phyloP scores from a whole-genome alignment of 2,113 vertebrate genomes.

The Heteronetta atricapilla region DNA sequence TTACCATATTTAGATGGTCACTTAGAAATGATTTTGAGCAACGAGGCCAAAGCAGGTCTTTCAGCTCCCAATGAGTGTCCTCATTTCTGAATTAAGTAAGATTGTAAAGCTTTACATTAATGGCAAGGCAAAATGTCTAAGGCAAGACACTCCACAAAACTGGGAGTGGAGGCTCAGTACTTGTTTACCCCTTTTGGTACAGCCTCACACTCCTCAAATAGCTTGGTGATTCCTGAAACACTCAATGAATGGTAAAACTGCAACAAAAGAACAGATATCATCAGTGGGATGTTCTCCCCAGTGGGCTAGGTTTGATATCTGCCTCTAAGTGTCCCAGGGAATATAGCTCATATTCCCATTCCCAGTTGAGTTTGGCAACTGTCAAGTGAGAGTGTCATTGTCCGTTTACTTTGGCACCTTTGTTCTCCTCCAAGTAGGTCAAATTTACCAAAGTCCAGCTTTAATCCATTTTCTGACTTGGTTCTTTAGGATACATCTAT shows the following conservation, averaged over 20 bases:
- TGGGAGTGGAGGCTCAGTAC: background rate
- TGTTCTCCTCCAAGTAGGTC: background rate
- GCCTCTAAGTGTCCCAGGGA: fast-evolving
- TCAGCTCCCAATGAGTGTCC: background rate
- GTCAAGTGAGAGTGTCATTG: fast-evolving
- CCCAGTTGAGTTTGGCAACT: background rate
- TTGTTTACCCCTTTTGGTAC: fast-evolving
- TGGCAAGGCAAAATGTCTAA: background rate
- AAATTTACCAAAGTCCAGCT: background rate
- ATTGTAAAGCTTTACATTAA: background rate
- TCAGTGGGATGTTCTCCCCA: background rate
- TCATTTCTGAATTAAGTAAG: background rate
- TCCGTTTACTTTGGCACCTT: background rate
- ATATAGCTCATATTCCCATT: background rate
- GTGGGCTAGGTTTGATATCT: background rate
- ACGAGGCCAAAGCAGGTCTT: background rate
- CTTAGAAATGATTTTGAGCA: background rate
- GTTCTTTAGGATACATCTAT: background rate
- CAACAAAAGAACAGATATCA: background rate
- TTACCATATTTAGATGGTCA: background rate
- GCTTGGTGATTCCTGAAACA: background rate
- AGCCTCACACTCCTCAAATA: background rate
- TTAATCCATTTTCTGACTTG: background rate
- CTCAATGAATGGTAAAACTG: fast-evolving
- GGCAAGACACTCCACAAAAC: background rate